phyloP scores from a whole-genome alignment of 1,140 invertebrate genomes.

The Drosophila pallidifrons region DNA sequence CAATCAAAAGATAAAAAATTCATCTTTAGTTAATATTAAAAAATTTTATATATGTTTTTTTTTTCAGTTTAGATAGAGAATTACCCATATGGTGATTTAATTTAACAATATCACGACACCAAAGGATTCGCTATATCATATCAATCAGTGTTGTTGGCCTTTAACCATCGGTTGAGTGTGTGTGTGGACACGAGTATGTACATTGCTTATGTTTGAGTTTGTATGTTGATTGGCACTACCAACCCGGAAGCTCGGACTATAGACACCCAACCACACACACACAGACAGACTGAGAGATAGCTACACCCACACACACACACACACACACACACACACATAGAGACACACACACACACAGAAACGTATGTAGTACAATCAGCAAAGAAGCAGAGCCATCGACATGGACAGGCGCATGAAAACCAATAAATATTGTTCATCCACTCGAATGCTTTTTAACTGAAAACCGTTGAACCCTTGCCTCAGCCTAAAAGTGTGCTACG shows the following conservation, averaged over 20 bases:
- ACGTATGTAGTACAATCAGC: constrained; percentile 1
- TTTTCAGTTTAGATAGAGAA: too few species aligned
- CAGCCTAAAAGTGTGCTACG: constrained; percentile 44
- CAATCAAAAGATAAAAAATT: too few species aligned
- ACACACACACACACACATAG: background rate
- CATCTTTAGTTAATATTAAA: too few species aligned
- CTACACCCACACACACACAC: background rate
- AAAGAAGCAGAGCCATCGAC: constrained; percentile 5
- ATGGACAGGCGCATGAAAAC: constrained; percentile 68
- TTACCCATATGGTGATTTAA: too few species aligned
- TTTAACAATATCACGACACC: background rate
- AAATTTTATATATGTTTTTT: too few species aligned
- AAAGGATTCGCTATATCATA: constrained; percentile 2
- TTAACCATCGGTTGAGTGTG: background rate
- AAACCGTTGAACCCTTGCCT: constrained; percentile 79
- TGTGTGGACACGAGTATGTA: background rate
- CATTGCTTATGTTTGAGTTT: constrained; percentile 19
- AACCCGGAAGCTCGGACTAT: constrained; percentile 36
- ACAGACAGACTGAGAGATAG: background rate
- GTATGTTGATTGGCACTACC: constrained; percentile 38
- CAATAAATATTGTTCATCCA: constrained; percentile 83
- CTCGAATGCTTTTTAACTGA: constrained; percentile 80
- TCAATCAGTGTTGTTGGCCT: background rate
- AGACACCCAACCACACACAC: constrained; percentile 16
- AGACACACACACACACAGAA: background rate